These are phyloP conservation scores for Stratiomys singularior DNA, from an alignment of 2,888 invertebrate species.

Conservation along the genomic window DNA sequence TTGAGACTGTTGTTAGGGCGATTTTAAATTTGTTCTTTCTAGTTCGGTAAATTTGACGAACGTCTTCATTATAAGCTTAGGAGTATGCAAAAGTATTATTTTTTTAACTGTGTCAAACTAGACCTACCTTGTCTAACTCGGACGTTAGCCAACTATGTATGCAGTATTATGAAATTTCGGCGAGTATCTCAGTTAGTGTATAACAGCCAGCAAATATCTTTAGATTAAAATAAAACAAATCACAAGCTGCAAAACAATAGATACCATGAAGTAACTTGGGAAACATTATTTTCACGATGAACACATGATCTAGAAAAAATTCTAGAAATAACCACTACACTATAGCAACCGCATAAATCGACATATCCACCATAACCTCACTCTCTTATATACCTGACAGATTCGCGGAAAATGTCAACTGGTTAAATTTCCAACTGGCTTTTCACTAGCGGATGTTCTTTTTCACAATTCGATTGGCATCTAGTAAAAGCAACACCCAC, in stretches of 20 bases:
- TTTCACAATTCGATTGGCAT: not conserved
- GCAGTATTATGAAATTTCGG: not conserved
- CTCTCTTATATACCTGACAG: not conserved
- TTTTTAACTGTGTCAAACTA: not conserved
- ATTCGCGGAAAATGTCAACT: conserved; percentile 4
- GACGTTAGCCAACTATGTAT: conserved; percentile 24
- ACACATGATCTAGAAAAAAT: conserved; percentile 28
- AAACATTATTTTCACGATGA: conserved; percentile 29
- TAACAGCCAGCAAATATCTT: not conserved
- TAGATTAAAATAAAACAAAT: not conserved
- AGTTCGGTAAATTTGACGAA: no score
- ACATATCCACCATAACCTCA: conserved; percentile 36
- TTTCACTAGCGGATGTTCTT: not conserved
- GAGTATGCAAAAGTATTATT: not conserved
- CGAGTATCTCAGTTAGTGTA: not conserved
- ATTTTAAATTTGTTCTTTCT: no score
- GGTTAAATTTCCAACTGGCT: not conserved
- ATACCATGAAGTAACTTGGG: not conserved
- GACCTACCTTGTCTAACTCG: conserved; percentile 39
- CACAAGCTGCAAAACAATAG: not conserved
- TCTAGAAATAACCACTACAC: conserved; percentile 29
- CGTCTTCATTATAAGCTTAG: no score
- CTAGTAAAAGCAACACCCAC: not conserved
- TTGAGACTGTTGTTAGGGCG: no score
- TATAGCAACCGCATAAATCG: not conserved